Evolutionary conservation across 2,113 vertebrate genomes (phyloP).

Genomic region (Perca schrenkii): DNA sequence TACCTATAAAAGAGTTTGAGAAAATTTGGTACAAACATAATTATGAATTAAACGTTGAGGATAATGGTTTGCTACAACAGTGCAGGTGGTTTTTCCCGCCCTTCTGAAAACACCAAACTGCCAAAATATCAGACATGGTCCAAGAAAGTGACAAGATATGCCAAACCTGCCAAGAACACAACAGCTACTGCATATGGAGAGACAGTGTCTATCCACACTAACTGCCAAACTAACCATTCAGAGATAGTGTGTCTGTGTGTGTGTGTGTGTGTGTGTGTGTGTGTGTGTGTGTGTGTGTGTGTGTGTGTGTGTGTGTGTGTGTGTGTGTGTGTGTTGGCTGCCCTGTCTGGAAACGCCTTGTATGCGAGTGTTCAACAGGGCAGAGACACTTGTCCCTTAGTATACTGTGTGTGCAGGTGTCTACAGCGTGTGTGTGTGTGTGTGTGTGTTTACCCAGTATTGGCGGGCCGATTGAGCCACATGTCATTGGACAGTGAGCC

Average conservation of each 20-base stretch:
- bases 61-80: slow-evolving; percentile 16
- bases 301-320: slow-evolving; percentile 25
- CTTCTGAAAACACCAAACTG: slow-evolving; percentile 34
- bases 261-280: slow-evolving; percentile 8
- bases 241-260: neutral
- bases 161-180: slow-evolving; percentile 53
- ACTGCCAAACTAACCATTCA: slow-evolving; percentile 59
- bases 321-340: slow-evolving; percentile 43
- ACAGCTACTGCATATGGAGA: slow-evolving; percentile 63
- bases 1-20: neutral
- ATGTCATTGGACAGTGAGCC: slow-evolving; percentile 70
- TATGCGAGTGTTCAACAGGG: slow-evolving; percentile 46
- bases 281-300: slow-evolving; percentile 7
- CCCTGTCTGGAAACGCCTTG: slow-evolving; percentile 42
- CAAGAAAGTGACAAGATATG: slow-evolving; percentile 47
- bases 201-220: slow-evolving; percentile 41
- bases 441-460: slow-evolving; percentile 17
- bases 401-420: slow-evolving; percentile 4
- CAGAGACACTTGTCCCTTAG: slow-evolving; percentile 52
- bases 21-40: neutral
- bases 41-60: neutral
- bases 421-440: neutral
- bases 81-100: slow-evolving; percentile 45
- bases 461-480: slow-evolving; percentile 62
- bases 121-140: slow-evolving; percentile 45